Base-by-base conservation (phyloP, 2,797 vertebrate genomes). In the Somateria mollissima region DNA sequence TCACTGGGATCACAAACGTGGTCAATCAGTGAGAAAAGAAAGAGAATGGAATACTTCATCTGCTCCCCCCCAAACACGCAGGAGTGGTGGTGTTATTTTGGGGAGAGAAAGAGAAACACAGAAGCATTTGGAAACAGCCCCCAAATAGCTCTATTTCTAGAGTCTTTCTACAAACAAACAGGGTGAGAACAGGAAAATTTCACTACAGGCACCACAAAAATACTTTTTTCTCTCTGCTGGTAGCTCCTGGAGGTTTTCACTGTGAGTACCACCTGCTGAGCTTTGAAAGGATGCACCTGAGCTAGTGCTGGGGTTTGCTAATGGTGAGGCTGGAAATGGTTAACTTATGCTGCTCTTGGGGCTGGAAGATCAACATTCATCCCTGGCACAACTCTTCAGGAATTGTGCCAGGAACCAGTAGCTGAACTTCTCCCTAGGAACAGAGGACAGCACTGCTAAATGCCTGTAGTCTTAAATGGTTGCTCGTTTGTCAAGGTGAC, bases 341-440 rank as follows among this genome's bases (percentile, higher is more conserved):
- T 92, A 71, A 89, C 24, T 24, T 30, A 28, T 3, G 58, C 30
- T 51, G 25, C 25, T 51, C 6, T 32, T 0, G 18, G 39, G 70
- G 37, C 24, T 62, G 10, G 39, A 67, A 81, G 85, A 67, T 60
- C n/a, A 8, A 25, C 27, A 8, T 45, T 71, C 76, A 54, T 24
- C 54, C 89, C 54, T 80, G 91, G 84, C 75, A 89, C 78, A 62
- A 39, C 25, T 18, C 51, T 43, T 30, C 60, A 69, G 94, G 75
- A 92, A 30, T 11, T 0, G 30, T 92, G 92, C 86, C 86, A 90
- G 95, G 56, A 91, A n/a, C 65, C 56, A 24, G 92, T 8, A 88
- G 89, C 76, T 60, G 45, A 79, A 75, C 83, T 19, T 25, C 70
- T 83, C 30, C 2, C 82, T 66, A 27, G 84, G 93, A 74, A 12